A percentile compares a stretch with the other conserved stretches of the same genome.
Evolutionary conservation across 2,888 invertebrate species (phyloP).

Genomic region (Zaprionus bogoriensis): DNA sequence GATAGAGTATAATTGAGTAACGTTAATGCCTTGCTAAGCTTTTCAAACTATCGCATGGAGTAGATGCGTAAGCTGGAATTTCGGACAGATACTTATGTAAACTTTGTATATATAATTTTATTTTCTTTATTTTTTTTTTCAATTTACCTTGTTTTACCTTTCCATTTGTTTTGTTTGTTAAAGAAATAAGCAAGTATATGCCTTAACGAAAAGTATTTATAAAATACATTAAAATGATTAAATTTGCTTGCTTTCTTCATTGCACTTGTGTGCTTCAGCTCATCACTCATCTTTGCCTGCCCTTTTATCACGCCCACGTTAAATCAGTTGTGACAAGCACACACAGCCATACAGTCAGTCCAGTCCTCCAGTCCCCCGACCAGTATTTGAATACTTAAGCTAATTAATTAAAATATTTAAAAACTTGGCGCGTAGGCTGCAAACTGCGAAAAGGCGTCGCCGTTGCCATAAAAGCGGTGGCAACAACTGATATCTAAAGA

Average conservation of each 20-base stretch:
- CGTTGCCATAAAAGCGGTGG: conserved; percentile 48
- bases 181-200: neutral
- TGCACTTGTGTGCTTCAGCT: neutral
- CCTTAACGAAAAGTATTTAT: neutral
- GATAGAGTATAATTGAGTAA: neutral
- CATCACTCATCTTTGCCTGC: conserved; percentile 6
- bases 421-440: conserved; percentile 40
- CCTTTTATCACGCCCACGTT: conserved; percentile 23
- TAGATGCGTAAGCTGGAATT: neutral
- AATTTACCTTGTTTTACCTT: neutral
- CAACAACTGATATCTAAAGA: conserved; percentile 43
- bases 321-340: conserved; percentile 10
- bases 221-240: neutral
- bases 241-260: conserved; percentile 21
- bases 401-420: conserved; percentile 59
- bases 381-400: conserved; percentile 33
- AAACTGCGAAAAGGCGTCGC: conserved; percentile 63
- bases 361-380: conserved; percentile 6
- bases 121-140: neutral
- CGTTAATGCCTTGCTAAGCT: no score
- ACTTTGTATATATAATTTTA: neutral
- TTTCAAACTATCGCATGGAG: neutral
- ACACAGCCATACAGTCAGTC: neutral
- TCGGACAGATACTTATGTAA: neutral
- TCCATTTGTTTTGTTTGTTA: no score